Conservation (phyloP, 2,888 invertebrate species). For the Molorchus minor region DNA sequence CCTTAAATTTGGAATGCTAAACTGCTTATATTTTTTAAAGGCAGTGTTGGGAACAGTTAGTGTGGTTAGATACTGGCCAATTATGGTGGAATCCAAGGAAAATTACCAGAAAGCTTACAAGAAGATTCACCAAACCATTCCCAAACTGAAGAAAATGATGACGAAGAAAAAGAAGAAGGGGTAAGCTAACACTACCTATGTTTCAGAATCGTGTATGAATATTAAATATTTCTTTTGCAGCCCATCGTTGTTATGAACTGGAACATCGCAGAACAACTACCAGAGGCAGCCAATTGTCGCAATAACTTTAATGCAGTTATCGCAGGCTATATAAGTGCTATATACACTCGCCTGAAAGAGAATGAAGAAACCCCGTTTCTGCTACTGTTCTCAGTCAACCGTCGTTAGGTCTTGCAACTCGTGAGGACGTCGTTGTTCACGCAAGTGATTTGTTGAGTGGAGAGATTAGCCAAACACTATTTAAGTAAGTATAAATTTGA, state of each 20-base stretch:
- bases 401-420: constrained; percentile 64
- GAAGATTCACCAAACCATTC: constrained; percentile 63
- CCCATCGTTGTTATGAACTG: constrained; percentile 85
- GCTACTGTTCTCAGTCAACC: constrained; percentile 62
- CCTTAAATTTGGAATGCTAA: no score
- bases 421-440: constrained; percentile 66
- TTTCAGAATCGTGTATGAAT: background rate
- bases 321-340: constrained; percentile 81
- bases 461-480: constrained; percentile 83
- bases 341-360: constrained; percentile 70
- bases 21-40: no score
- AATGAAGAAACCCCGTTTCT: constrained; percentile 40
- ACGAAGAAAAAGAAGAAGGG: constrained; percentile 49
- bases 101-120: constrained; percentile 71
- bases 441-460: constrained; percentile 72
- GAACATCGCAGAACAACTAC: constrained; percentile 86
- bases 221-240: constrained; percentile 53
- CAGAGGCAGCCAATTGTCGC: constrained; percentile 74
- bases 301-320: constrained; percentile 76
- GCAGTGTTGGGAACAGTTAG: constrained; percentile 89
- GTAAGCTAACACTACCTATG: constrained; percentile 2
- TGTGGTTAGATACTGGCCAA: constrained; percentile 91
- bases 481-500: constrained; percentile 68
- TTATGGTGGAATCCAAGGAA: constrained; percentile 76
- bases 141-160: constrained; percentile 63